A percentile compares a stretch with the other conserved stretches of the same genome.
Conservation (phyloP, 2,113 vertebrate species). For the Climacteris rufus region DNA sequence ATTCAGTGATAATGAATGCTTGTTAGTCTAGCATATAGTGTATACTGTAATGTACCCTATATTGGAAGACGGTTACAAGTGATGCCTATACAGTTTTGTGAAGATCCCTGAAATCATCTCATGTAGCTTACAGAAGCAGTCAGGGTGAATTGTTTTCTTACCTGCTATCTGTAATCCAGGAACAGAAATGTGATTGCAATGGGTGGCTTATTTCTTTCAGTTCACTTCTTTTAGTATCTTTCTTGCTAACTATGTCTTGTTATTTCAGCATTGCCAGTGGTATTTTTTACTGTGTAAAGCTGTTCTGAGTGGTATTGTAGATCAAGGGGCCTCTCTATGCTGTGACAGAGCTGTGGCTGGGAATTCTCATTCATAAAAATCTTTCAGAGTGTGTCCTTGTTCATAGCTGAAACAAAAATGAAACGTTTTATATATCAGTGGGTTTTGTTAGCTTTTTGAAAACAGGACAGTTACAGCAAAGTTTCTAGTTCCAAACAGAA, state of each 20-base stretch:
- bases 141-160: background rate
- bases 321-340: background rate
- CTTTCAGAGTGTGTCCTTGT: background rate
- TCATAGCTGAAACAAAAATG: background rate
- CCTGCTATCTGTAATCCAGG: background rate
- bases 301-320: background rate
- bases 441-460: background rate
- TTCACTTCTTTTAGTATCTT: background rate
- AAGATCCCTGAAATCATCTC: background rate
- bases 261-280: background rate
- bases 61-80: background rate
- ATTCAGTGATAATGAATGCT: background rate
- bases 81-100: background rate
- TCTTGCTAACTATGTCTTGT: background rate
- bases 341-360: background rate
- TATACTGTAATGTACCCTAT: background rate
- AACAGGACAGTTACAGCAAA: background rate
- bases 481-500: background rate
- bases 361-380: background rate
- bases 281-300: background rate
- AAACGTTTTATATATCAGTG: background rate
- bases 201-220: background rate
- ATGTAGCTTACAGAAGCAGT: background rate
- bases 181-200: background rate
- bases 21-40: background rate